A percentile compares a stretch with the other conserved stretches of the same genome.
These are phyloP conservation scores for Nemoura dubitans DNA, from an alignment of 2,888 invertebrate species.

Conservation along the genomic window DNA sequence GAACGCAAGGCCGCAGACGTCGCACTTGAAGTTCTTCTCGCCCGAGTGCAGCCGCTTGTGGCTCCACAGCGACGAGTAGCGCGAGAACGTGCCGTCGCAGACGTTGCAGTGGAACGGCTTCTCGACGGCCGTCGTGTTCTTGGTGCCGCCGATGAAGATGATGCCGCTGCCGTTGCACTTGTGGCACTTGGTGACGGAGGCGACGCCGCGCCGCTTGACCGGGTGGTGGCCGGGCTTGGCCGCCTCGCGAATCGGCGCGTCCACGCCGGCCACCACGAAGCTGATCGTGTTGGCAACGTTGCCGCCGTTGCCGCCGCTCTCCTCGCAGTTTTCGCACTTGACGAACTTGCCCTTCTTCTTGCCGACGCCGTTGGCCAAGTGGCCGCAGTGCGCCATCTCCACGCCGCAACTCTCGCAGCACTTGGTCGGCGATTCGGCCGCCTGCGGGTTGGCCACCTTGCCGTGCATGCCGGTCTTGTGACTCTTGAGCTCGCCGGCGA, in stretches of 20 bases:
- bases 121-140: constrained; percentile 62
- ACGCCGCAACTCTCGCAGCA: constrained; percentile 55
- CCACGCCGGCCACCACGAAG: constrained; percentile 32
- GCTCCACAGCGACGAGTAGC: constrained; percentile 89
- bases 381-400: constrained; percentile 54
- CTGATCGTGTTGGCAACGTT: constrained; percentile 20
- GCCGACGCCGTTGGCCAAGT: constrained; percentile 50
- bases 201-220: constrained; percentile 83
- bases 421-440: constrained; percentile 35
- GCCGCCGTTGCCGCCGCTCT: constrained; percentile 43
- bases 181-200: constrained; percentile 86
- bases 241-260: constrained; percentile 33
- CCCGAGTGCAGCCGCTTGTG: constrained; percentile 87
- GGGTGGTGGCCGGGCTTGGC: constrained; percentile 72
- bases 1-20: constrained; percentile 86
- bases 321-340: constrained; percentile 55
- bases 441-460: constrained; percentile 47
- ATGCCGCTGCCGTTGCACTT: constrained; percentile 90
- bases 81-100: constrained; percentile 69
- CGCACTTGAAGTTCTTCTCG: constrained; percentile 87
- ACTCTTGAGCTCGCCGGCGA: constrained; percentile 62
- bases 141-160: constrained; percentile 73
- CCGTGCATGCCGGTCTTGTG: constrained; percentile 63
- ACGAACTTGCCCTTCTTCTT: constrained; percentile 55
- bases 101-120: constrained; percentile 91